These are phyloP conservation scores for Drosophila baimaii DNA, from an alignment of 1,140 invertebrate genomes.

Conservation along the genomic window DNA sequence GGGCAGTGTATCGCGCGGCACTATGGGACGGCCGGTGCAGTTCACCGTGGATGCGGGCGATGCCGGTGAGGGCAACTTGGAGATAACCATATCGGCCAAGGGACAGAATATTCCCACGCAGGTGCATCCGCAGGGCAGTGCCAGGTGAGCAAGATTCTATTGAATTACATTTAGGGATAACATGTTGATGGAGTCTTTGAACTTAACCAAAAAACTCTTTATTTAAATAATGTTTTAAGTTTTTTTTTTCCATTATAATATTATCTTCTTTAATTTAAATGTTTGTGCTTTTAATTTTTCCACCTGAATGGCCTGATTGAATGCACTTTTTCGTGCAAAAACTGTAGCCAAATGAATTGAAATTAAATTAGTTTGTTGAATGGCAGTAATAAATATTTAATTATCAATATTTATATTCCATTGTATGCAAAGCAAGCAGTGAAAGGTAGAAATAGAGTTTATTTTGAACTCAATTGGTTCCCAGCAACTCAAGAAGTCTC, in stretches of 20 bases:
- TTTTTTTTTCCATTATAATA: neutral
- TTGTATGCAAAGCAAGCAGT: neutral
- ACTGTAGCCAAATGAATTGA: neutral
- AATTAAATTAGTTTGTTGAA: constrained; percentile 1
- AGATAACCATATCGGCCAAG: constrained; percentile 97
- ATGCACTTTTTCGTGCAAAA: constrained; percentile 5
- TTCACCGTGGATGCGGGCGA: constrained; percentile 97
- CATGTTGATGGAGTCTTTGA: no score
- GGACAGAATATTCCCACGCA: constrained; percentile 98
- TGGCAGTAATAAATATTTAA: neutral
- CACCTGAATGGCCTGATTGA: constrained; percentile 5
- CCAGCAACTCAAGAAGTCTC: no score
- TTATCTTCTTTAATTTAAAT: constrained; percentile 3
- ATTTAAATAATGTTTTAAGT: neutral
- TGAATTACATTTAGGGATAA: neutral
- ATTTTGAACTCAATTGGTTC: no score
- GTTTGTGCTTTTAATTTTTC: constrained; percentile 9
- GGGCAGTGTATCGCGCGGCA: constrained; percentile 91
- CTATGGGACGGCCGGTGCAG: constrained; percentile 93
- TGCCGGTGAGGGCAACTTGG: constrained; percentile 98
- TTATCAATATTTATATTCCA: neutral
- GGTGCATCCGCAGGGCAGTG: constrained; percentile 95
- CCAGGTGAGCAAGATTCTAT: constrained; percentile 75
- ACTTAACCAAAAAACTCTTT: neutral
- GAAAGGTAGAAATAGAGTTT: neutral